Conservation (phyloP, 2,888 invertebrate species). For the Pollenia angustigena region DNA sequence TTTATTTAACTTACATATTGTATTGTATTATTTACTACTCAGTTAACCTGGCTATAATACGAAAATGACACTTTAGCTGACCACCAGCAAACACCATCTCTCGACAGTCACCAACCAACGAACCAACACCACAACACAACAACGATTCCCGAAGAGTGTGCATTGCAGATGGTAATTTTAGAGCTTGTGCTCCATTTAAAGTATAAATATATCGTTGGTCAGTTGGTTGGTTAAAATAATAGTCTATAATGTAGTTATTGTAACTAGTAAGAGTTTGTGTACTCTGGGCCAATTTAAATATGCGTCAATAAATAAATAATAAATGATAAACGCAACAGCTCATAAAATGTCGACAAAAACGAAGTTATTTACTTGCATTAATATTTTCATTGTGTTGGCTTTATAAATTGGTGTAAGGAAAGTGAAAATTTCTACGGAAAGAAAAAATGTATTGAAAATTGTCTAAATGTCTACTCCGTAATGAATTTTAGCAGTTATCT, state of each 20-base stretch:
- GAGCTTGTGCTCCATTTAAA: slow-evolving; percentile 43
- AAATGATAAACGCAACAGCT: slow-evolving; percentile 66
- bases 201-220: slow-evolving; percentile 31
- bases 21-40: not conserved
- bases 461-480: too few relatives aligned
- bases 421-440: not conserved
- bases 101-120: slow-evolving; percentile 2
- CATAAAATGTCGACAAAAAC: slow-evolving; percentile 19
- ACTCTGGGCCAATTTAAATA: slow-evolving; percentile 55
- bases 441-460: too few relatives aligned
- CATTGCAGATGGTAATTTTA: slow-evolving; percentile 33
- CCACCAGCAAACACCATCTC: slow-evolving; percentile 22
- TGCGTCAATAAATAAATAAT: slow-evolving; percentile 63
- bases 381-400: slow-evolving; percentile 21
- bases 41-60: slow-evolving; percentile 32
- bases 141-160: not conserved
- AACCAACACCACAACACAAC: slow-evolving; percentile 4
- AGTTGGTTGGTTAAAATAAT: slow-evolving; percentile 36
- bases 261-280: not conserved
- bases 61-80: slow-evolving; percentile 29
- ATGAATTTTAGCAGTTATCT: too few relatives aligned
- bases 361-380: slow-evolving; percentile 21
- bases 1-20: too few relatives aligned
- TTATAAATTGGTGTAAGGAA: not conserved
- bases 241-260: not conserved